A percentile compares a stretch with the other conserved stretches of the same genome.
Evolutionary conservation across 2,888 invertebrate species (phyloP).

Genomic region (Drosophila atripex): DNA sequence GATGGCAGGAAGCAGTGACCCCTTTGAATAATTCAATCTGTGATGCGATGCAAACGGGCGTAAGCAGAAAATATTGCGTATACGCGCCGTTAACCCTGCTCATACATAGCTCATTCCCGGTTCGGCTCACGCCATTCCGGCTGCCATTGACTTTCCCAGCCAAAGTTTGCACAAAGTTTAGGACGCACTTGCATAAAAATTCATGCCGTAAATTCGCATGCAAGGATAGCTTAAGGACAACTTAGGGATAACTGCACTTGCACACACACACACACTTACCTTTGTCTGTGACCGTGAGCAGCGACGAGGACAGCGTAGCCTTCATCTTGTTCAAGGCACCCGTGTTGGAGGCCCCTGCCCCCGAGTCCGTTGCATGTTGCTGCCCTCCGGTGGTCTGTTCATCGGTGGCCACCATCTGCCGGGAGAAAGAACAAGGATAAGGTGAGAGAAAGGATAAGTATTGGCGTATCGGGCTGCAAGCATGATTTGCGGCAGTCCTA

Average conservation of each 20-base stretch:
- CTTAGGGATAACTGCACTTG: slow-evolving; percentile 3
- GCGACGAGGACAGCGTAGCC: slow-evolving; percentile 91
- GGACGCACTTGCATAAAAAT: slow-evolving; percentile 67
- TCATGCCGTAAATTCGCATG: slow-evolving; percentile 66
- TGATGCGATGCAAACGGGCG: slow-evolving; percentile 36
- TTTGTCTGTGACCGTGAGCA: slow-evolving; percentile 93
- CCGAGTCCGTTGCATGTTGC: slow-evolving; percentile 81
- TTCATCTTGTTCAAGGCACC: slow-evolving; percentile 91
- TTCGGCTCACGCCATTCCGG: slow-evolving; percentile 52
- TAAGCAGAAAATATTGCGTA: slow-evolving; percentile 50
- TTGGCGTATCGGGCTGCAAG: slow-evolving; percentile 52
- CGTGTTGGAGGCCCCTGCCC: slow-evolving; percentile 84
- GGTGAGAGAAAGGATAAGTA: slow-evolving; percentile 38
- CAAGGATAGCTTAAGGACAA: slow-evolving; percentile 25
- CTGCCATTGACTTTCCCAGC: slow-evolving; percentile 32
- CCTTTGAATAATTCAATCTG: slow-evolving; percentile 65
- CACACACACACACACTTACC: slow-evolving; percentile 84
- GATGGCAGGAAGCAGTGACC: slow-evolving; percentile 29
- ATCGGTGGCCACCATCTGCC: slow-evolving; percentile 93
- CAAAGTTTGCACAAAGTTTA: slow-evolving; percentile 55
- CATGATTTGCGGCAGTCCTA: slow-evolving; percentile 59
- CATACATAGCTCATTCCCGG: slow-evolving; percentile 52
- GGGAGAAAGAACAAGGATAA: slow-evolving; percentile 4
- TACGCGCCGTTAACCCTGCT: slow-evolving; percentile 55
- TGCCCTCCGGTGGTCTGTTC: slow-evolving; percentile 86